A percentile compares a stretch with the other conserved stretches of the same genome.
These are phyloP conservation scores for Myotis myotis DNA, from an alignment of 2,797 vertebrate species.

Conservation along the genomic window DNA sequence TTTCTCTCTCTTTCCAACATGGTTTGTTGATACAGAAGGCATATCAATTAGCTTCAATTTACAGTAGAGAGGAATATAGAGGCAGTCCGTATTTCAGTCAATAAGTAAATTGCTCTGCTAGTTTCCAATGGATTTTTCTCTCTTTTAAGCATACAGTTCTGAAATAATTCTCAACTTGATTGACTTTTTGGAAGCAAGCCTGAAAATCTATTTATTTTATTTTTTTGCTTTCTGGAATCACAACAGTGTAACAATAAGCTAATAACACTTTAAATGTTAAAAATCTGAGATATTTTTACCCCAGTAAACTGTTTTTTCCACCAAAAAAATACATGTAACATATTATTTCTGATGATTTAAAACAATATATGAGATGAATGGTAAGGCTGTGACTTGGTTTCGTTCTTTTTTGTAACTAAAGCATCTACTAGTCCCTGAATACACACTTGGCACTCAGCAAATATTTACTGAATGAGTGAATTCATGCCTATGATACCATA, in stretches of 20 bases:
- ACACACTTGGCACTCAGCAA: neutral
- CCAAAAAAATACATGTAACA: neutral
- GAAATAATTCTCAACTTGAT: neutral
- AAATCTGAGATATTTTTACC: neutral
- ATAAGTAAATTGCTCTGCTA: neutral
- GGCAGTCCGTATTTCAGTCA: neutral
- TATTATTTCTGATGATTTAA: neutral
- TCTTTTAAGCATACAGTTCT: neutral
- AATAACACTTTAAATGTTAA: neutral
- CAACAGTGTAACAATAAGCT: neutral
- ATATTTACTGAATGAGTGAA: neutral
- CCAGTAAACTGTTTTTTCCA: neutral
- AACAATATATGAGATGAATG: neutral
- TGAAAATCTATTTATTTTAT: neutral
- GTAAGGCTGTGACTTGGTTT: neutral
- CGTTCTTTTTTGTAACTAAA: neutral
- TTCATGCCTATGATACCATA: neutral
- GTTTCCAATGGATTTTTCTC: neutral
- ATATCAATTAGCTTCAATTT: slow-evolving; percentile 49
- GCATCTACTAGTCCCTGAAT: neutral
- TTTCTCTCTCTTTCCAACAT: slow-evolving; percentile 68
- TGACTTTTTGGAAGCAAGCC: neutral
- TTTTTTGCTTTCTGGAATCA: neutral
- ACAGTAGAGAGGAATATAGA: neutral
- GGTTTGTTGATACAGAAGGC: slow-evolving; percentile 68